These are phyloP conservation scores for Danio aesculapii DNA, from an alignment of 2,797 vertebrate genomes.

Conservation along the genomic window DNA sequence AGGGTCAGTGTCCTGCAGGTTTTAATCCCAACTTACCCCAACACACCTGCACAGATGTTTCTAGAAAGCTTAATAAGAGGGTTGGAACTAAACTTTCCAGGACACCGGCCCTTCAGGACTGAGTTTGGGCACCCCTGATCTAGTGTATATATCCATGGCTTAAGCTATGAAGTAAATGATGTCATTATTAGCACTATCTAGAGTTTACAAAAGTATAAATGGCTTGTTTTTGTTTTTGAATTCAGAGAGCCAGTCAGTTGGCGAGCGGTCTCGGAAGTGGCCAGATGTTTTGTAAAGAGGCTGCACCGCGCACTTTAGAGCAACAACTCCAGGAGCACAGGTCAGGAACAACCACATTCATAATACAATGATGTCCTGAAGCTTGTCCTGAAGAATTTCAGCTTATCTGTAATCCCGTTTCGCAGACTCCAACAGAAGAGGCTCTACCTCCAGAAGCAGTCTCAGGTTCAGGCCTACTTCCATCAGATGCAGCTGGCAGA, in stretches of 20 bases:
- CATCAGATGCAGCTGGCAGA: conserved; percentile 98
- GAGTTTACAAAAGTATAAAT: background rate
- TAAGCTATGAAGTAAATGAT: no score
- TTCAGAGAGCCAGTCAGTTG: conserved; percentile 86
- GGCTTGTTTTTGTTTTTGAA: conserved; percentile 22
- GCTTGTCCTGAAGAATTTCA: background rate
- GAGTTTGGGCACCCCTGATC: no score
- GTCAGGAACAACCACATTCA: conserved; percentile 67
- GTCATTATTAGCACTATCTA: no score
- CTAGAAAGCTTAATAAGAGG: no score
- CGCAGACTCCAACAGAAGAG: conserved; percentile 94
- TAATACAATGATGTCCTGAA: background rate
- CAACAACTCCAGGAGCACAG: conserved; percentile 98
- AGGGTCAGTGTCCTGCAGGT: no score
- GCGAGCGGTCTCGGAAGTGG: conserved; percentile 89
- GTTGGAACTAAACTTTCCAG: no score
- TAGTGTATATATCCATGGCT: no score
- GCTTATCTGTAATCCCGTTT: conserved; percentile 40
- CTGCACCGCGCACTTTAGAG: conserved; percentile 89
- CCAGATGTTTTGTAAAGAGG: conserved; percentile 93
- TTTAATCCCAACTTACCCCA: no score
- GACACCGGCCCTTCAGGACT: no score
- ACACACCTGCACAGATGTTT: no score
- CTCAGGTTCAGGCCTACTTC: conserved; percentile 94
- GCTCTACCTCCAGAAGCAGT: conserved; percentile 94